Evolutionary conservation across 2,113 vertebrate species (phyloP).

Genomic region (Austrofundulus limnaeus): DNA sequence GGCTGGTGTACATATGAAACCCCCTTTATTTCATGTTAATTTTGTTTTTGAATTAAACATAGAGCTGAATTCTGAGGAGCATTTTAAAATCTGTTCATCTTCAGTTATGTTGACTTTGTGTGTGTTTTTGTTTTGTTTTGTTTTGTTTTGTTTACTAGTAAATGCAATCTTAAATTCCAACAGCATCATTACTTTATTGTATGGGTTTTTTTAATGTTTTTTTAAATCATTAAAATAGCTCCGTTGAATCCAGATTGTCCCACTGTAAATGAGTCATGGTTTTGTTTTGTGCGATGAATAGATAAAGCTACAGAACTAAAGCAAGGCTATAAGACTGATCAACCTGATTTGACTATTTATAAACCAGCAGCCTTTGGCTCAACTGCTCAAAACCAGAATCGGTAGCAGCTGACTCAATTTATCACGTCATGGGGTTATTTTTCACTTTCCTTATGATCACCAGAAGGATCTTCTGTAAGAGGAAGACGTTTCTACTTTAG

Average conservation of each 20-base stretch:
- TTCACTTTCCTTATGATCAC: slow-evolving; percentile 4
- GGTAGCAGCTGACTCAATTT: slow-evolving; percentile 23
- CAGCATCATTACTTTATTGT: slow-evolving; percentile 45
- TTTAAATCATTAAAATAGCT: slow-evolving; percentile 64
- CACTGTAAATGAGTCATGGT: too few relatives aligned
- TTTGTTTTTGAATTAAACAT: slow-evolving; percentile 22
- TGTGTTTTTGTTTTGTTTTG: slow-evolving; percentile 43
- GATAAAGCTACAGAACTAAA: slow-evolving; percentile 1
- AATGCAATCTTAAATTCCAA: slow-evolving; percentile 46
- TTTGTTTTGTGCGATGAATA: not conserved
- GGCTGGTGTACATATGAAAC: slow-evolving; percentile 48
- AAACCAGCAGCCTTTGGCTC: slow-evolving; percentile 1
- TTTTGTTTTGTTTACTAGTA: slow-evolving; percentile 48
- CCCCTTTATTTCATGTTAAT: slow-evolving; percentile 22
- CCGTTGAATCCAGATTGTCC: slow-evolving; percentile 26
- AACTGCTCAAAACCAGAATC: slow-evolving; percentile 16
- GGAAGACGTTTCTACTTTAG: slow-evolving; percentile 24
- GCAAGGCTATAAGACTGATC: not conserved
- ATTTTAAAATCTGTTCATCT: slow-evolving; percentile 48
- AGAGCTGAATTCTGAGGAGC: slow-evolving; percentile 21
- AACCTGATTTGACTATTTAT: too few relatives aligned
- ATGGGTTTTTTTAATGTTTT: slow-evolving; percentile 48
- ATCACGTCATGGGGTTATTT: slow-evolving; percentile 17
- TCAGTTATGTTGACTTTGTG: slow-evolving; percentile 22
- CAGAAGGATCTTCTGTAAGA: slow-evolving; percentile 4